Base-by-base conservation (phyloP, 2,888 invertebrate genomes). In the Melitaea athalia region DNA sequence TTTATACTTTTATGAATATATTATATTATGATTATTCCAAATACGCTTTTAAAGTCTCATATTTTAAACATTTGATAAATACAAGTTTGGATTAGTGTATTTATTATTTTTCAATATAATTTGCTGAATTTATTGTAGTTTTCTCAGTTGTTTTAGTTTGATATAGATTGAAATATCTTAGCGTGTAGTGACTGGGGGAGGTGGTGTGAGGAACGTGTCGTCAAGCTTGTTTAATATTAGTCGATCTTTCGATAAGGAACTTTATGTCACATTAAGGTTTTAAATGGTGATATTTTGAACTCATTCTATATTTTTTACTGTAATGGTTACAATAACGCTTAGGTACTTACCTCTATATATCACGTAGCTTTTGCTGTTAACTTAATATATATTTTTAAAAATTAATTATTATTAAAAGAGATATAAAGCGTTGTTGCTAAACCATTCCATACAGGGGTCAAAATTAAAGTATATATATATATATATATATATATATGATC, bases 111-210 rank as follows among this genome's bases (percentile, higher is more conserved):
- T 24, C 24, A 24, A 24, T 24, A 43, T 11, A 43, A 43, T 43
- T 43, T 43, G 43, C 43, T 43, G 43, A 43, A 43, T 11, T 24
- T 11, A 11, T 43, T 43, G 43, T 10, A 45, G 4, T 43, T 11
- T 8, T 43, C 11, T 52, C 11, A 15, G 12, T 52, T 59, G 43
- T 49, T 67, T 61, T 57, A 79, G 79, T 76, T 72, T 10, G 10
- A 52, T 52, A 38, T 17, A 79, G 81, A 80, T 83, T 82, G 80
- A 83, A 84, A 82, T 81, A 79, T 79, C 75, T 72, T 64, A 50
- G 66, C 75, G 78, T 78, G 77, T 82, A 79, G 79, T 89, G 89
- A 87, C 89, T 88, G 91, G 88, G 82, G 88, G 89, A 83, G 70
- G 86, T 87, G 89, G 89, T 88, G 87, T 88, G 87, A 88, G 88